Evolutionary conservation across 92 coral and sea anemone species (phyloP), one percentile per base, ranked within the genome.

Genomic region (Palythoa grandiflora): DNA sequence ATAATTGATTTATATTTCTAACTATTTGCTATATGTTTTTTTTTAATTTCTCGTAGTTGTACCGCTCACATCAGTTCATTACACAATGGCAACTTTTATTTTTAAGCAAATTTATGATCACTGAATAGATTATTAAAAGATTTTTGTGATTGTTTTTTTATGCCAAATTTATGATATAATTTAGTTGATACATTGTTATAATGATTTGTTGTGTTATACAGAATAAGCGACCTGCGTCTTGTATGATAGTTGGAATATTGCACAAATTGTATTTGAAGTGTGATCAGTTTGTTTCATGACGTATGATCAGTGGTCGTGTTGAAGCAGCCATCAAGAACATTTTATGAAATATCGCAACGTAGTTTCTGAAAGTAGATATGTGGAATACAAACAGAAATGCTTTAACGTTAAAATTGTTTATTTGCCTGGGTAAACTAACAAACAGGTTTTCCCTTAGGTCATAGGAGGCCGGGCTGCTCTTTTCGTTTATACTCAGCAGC

Each of bases 281-380:
- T 50, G 36, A 50, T 35, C 3, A 75, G 12, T 17, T 9, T 40
- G 79, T n/a, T 50, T 75, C 8, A 0, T 75, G 11, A 38, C 36
- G 79, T 50, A 40, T 17, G 9, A 61, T 37, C 7, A 61, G 84
- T 11, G 52, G 57, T 39, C 38, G 38, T 61, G 84, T 79, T 79
- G 71, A 9, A 50, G 19, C 70, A 63, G 70, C 28, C 70, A n/a
- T 61, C 19, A 7, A 61, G 60, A 54, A 14, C 60, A 54, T 54
- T 54, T 54, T 54, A 54, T 1, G 60, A 54, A 54, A 54, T 55
- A 15, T 55, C 15, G 11, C 61, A 55, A 55, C 61, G 11, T 3
- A 55, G 14, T 11, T 55, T 44, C 50, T 44, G 5, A 8, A 44
- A 44, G 50, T 8, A 44, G 61, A 55, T 15, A 3, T 59, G 12